Base-by-base conservation (phyloP, 2,113 vertebrate genomes). In the Anas platyrhynchos region DNA sequence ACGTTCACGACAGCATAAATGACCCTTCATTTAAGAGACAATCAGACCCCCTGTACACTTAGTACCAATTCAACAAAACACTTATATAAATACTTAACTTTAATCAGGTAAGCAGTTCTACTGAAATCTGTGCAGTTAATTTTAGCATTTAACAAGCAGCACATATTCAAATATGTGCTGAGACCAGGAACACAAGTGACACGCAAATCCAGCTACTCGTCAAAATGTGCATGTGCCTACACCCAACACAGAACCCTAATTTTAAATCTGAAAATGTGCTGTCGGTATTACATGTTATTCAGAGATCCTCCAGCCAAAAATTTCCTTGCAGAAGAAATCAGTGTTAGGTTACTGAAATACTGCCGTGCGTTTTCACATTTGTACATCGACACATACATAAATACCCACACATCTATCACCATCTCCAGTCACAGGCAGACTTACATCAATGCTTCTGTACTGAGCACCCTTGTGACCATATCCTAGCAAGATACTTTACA, bases 161-260 rank as follows among this genome's bases (percentile, higher is more conserved):
- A 61, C 34, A 31, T 41, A 52, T 36, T 86, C 69, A 84, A 72
- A 65, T 34, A 55, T 9, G 48, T 41, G 61, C 48, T 88, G 52
- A 79, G 54, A 77, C 31, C 46, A 72, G 38, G 16, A 66, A 46
- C 31, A 50, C 32, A 44, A 68, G 16, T 18, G 48, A 27, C 36
- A 52, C 18, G 46, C 59, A 59, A 65, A 65, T 31, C 26, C 65
- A 75, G 48, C 36, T 23, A 11, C 52, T 66, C 55, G 6, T 5
- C 1, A 0, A 13, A 66, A 44, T 56, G 34, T 1, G 0, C 26
- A 8, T 17, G 50, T 38, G 21, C 50, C 7, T 9, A 14, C 11
- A 20, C 31, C 74, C 55, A 38, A 50, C 3, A 3, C 73, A 88
- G 31, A 36, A 13, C 48, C 62, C 25, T 62, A 25, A 9, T n/a